phyloP scores from a whole-genome alignment of 1,140 invertebrate genomes.

The Orius insidiosus region DNA sequence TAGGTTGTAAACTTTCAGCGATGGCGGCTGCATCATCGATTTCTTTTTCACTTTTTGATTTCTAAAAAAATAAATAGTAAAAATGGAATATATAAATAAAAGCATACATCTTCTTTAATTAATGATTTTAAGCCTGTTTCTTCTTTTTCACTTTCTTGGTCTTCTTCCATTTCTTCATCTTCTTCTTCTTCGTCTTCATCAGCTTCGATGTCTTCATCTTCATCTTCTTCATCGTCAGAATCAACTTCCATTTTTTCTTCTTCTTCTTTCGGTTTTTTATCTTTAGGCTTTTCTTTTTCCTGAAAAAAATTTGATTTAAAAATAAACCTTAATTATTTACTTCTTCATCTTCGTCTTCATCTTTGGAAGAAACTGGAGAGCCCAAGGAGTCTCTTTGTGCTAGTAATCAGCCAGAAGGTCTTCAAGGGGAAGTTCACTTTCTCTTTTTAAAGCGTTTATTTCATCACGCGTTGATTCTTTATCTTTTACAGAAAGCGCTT shows the following conservation, averaged over 20 bases:
- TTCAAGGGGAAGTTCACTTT: constrained; percentile 81
- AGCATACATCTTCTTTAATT: constrained; percentile 24
- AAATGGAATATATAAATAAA: constrained; percentile 12
- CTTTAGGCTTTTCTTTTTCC: constrained; percentile 64
- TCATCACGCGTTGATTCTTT: constrained; percentile 31
- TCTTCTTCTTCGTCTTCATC: constrained; percentile 25
- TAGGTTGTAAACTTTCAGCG: constrained; percentile 93
- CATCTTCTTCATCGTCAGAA: constrained; percentile 19
- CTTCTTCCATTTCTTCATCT: constrained; percentile 27
- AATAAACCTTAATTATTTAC: constrained; percentile 23
- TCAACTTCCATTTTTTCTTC: constrained; percentile 48
- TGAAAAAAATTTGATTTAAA: constrained; percentile 34
- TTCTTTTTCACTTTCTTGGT: constrained; percentile 23
- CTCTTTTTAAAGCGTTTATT: constrained; percentile 69
- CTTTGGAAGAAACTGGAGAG: constrained; percentile 26
- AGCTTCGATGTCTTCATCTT: constrained; percentile 23
- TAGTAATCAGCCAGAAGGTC: constrained; percentile 67
- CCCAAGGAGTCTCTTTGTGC: constrained; percentile 36
- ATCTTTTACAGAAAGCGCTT: constrained; percentile 35
- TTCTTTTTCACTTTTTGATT: constrained; percentile 39
- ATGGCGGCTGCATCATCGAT: constrained; percentile 83
- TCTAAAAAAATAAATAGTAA: constrained; percentile 23
- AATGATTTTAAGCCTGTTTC: constrained; percentile 9
- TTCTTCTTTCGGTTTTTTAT: constrained; percentile 49
- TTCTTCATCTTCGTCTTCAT: constrained; percentile 24